These are phyloP conservation scores for Corticium candelabrum DNA, from an alignment of 37 sponge, comb jelly and placozoan species.

Conservation along the genomic window DNA sequence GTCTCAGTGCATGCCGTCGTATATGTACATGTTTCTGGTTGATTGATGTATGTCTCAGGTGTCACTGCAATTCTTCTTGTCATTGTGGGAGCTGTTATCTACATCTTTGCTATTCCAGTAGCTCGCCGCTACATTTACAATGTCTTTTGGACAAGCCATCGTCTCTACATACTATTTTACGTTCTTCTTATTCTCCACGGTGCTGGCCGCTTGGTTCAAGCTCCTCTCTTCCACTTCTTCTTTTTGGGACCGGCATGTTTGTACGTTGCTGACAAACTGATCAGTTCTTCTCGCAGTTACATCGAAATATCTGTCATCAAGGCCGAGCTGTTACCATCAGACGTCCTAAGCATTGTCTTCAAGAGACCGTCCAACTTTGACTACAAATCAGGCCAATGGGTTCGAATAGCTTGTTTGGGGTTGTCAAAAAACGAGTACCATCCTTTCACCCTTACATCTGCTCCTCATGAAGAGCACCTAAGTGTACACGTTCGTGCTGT, in stretches of 20 bases:
- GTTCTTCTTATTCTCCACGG: conserved; percentile 92
- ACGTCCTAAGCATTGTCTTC: conserved; percentile 79
- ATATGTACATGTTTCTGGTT: too few relatives aligned
- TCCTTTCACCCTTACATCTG: conserved; percentile 93
- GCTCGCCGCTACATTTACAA: conserved; percentile 80
- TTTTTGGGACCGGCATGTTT: conserved; percentile 82
- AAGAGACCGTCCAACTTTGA: conserved; percentile 62
- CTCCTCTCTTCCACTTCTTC: conserved; percentile 93
- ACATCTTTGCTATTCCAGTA: conserved; percentile 82
- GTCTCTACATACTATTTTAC: conserved; percentile 78
- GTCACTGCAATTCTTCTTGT: conserved; percentile 67
- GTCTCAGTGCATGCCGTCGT: too few relatives aligned
- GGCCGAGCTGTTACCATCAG: conserved; percentile 80
- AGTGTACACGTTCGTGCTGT: conserved; percentile 90
- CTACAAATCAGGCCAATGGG: conserved; percentile 84
- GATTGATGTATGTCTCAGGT: too few relatives aligned
- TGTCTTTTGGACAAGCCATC: conserved; percentile 93
- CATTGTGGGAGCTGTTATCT: conserved; percentile 56
- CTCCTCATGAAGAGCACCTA: conserved; percentile 87
- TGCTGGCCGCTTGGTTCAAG: conserved; percentile 86
- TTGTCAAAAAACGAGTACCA: conserved; percentile 91
- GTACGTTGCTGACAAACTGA: conserved; percentile 70
- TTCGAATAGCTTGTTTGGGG: conserved; percentile 67
- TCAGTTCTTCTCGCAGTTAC: conserved; percentile 59
- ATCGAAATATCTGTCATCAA: conserved; percentile 66